Base-by-base conservation (phyloP, 1,140 invertebrate species). In the Diploscapter pachys region DNA sequence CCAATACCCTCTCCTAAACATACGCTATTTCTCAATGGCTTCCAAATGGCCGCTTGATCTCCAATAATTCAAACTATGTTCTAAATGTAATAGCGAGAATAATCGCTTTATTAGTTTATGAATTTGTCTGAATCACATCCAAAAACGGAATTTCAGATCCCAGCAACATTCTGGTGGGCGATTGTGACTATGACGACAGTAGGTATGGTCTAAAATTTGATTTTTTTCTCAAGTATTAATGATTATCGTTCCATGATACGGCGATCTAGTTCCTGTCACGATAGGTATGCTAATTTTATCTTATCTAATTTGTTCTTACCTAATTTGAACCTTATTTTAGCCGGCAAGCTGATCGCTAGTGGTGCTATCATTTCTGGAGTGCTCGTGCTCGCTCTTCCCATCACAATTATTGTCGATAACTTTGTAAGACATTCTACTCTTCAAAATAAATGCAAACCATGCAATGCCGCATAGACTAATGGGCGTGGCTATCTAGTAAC, bases 181-280 rank as follows among this genome's bases (percentile, higher is more conserved):
- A 84, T 88, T 61, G 88, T 89, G 71, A 89, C 89, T 64, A 88
- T 89, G 88, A 88, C 88, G 31, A 88, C 87, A n/a, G 86, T 88
- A 2, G 88, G 75, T 31, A 48, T 31, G 5, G 63, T 64, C 31
- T 31, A 31, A 59, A 11, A 59, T 59, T 13, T 11, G 1, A 31
- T 31, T 31, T 31, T 31, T 31, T 31, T 31, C 31, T 31, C 31
- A 31, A 31, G 31, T 31, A 31, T 31, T 31, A 31, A 31, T 31
- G 31, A 31, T 31, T 31, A 31, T 31, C 31, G 31, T 31, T 31
- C 31, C 87, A 31, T 31, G 31, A 2, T 88, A 88, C 73, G 87
- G 87, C 48, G 78, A 79, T 54, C 71, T 81, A 11, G 81, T 79
- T 72, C 88, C 88, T 3, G 79, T 83, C 56, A 88, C 87, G 52